A percentile compares a stretch with the other conserved stretches of the same genome.
These are phyloP conservation scores for Pediacus dermestoides DNA, from an alignment of 2,888 invertebrate species.

Conservation along the genomic window DNA sequence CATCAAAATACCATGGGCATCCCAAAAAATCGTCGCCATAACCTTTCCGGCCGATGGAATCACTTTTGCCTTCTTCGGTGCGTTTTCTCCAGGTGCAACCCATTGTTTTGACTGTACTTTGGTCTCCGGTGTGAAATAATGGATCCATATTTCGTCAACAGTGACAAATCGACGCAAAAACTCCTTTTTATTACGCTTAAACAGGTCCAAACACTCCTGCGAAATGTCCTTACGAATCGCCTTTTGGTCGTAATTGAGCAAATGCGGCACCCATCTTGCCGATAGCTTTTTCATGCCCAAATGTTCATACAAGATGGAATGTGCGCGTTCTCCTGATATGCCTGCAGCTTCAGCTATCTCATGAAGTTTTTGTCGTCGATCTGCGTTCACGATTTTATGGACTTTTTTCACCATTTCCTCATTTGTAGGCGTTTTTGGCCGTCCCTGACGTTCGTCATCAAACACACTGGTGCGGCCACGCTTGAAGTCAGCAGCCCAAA, in stretches of 20 bases:
- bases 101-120: slow-evolving; percentile 18
- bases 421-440: slow-evolving; percentile 22
- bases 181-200: slow-evolving; percentile 16
- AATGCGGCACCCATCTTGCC: slow-evolving; percentile 40
- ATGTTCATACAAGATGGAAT: slow-evolving; percentile 25
- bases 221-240: slow-evolving; percentile 16
- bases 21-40: slow-evolving; percentile 38
- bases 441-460: slow-evolving; percentile 16
- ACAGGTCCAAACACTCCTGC: slow-evolving; percentile 18
- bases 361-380: slow-evolving; percentile 22
- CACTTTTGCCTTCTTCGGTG: slow-evolving; percentile 28
- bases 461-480: slow-evolving; percentile 14
- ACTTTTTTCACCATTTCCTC: slow-evolving; percentile 21
- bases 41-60: slow-evolving; percentile 31
- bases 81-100: slow-evolving; percentile 13
- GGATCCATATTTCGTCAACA: slow-evolving; percentile 18
- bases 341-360: slow-evolving; percentile 17
- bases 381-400: slow-evolving; percentile 20
- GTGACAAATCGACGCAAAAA: slow-evolving; percentile 20
- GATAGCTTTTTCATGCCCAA: slow-evolving; percentile 38
- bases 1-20: slow-evolving; percentile 33
- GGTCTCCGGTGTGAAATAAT: slow-evolving; percentile 11
- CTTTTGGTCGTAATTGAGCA: slow-evolving; percentile 25
- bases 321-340: slow-evolving; percentile 10
- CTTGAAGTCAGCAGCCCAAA: slow-evolving; percentile 19